Evolutionary conservation across 1,140 invertebrate species (phyloP).

Genomic region (Habropoda laboriosa): DNA sequence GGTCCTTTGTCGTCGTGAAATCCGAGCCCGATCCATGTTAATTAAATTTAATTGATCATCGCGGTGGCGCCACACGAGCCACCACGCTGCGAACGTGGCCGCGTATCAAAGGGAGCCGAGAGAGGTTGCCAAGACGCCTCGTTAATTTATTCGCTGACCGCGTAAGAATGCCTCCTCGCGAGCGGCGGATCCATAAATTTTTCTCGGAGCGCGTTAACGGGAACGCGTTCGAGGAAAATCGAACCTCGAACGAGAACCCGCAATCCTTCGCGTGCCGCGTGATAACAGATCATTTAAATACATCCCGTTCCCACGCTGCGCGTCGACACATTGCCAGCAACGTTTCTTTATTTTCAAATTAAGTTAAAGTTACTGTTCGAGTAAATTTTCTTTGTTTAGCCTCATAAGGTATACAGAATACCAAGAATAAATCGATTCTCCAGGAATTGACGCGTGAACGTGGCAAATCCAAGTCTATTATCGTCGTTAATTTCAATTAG

Average conservation of each 20-base stretch:
- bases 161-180: slow-evolving; percentile 24
- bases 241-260: not conserved
- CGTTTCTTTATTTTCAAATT: not conserved
- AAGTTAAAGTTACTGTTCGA: no score
- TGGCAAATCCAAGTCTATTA: no score
- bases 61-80: slow-evolving; percentile 21
- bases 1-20: not conserved
- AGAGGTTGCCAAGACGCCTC: slow-evolving; percentile 28
- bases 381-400: not conserved
- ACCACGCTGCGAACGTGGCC: not conserved
- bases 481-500: no score
- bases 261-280: not conserved
- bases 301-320: not conserved
- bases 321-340: not conserved
- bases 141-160: slow-evolving; percentile 35
- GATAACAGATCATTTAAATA: slow-evolving; percentile 5
- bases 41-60: slow-evolving; percentile 48
- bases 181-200: slow-evolving; percentile 16
- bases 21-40: slow-evolving; percentile 9
- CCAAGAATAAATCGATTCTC: no score
- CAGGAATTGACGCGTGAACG: no score
- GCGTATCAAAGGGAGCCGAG: slow-evolving; percentile 28
- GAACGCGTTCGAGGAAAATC: slow-evolving; percentile 21
- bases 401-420: no score
- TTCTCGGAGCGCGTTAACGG: slow-evolving; percentile 5